These are phyloP conservation scores for Oryzias javanicus DNA, from an alignment of 2,113 vertebrate species.

Conservation along the genomic window DNA sequence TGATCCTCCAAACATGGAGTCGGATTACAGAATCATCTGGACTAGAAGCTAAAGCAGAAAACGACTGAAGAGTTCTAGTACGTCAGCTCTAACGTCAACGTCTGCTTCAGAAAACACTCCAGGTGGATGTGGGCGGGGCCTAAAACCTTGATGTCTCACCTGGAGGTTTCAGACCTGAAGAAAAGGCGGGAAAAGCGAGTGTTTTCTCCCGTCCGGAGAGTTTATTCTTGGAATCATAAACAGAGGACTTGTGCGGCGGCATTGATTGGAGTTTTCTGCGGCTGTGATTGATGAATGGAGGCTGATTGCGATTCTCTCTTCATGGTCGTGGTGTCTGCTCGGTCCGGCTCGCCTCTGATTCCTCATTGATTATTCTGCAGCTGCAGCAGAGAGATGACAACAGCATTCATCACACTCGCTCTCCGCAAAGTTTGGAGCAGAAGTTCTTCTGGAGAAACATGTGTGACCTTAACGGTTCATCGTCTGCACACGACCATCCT, in stretches of 20 bases:
- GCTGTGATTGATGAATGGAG: conserved; percentile 42
- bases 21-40: too few relatives aligned
- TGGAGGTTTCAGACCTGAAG: not conserved
- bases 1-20: too few relatives aligned
- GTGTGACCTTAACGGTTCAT: too few relatives aligned
- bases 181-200: conserved; percentile 22
- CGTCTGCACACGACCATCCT: too few relatives aligned
- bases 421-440: conserved; percentile 7
- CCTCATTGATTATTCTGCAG: conserved; percentile 34
- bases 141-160: too few relatives aligned
- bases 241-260: conserved; percentile 13
- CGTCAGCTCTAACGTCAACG: too few relatives aligned
- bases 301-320: conserved; percentile 16
- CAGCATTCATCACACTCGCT: conserved; percentile 35
- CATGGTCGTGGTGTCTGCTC: not conserved
- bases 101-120: too few relatives aligned
- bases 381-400: conserved; percentile 20
- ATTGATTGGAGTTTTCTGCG: conserved; percentile 17
- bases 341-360: not conserved
- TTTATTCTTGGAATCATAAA: conserved; percentile 48
- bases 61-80: too few relatives aligned
- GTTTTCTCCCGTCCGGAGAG: conserved; percentile 20
- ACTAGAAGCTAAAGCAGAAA: too few relatives aligned
- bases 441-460: not conserved
- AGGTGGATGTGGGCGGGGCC: too few relatives aligned